A percentile compares a stretch with the other conserved stretches of the same genome.
These are phyloP conservation scores for Smithornis capensis DNA, from an alignment of 2,113 vertebrate species.

Conservation along the genomic window DNA sequence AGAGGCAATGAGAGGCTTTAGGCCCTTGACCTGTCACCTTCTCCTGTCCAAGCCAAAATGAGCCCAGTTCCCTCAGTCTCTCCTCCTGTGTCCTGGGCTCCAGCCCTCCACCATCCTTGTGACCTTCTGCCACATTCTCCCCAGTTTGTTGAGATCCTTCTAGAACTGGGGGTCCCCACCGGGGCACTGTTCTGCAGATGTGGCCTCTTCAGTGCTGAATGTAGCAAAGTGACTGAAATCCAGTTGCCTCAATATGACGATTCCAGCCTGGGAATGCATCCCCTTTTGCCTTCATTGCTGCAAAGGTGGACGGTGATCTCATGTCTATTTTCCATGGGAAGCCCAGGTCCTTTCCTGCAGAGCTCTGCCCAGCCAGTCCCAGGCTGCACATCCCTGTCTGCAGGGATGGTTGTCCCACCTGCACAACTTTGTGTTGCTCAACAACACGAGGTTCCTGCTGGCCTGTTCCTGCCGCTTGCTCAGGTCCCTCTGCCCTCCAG, in stretches of 20 bases:
- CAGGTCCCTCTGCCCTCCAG: background rate
- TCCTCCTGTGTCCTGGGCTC: background rate
- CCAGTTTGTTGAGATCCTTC: background rate
- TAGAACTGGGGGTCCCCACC: background rate
- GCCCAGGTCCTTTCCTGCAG: background rate
- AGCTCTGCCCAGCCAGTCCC: background rate
- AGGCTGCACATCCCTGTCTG: background rate
- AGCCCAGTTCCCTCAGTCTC: background rate
- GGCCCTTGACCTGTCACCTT: background rate
- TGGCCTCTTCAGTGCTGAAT: background rate
- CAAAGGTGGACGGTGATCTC: background rate
- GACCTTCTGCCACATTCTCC: background rate
- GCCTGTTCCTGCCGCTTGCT: background rate
- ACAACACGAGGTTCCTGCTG: background rate
- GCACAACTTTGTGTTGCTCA: fast-evolving
- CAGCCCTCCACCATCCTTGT: background rate
- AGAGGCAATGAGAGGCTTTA: background rate
- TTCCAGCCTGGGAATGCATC: background rate
- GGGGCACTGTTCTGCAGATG: background rate
- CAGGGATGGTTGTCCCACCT: background rate
- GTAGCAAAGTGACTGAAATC: background rate
- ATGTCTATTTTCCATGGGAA: fast-evolving
- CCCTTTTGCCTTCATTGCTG: background rate
- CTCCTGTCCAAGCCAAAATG: background rate
- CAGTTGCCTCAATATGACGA: background rate